Evolutionary conservation across 2,113 vertebrate genomes (phyloP).

Genomic region (Macaca mulatta): DNA sequence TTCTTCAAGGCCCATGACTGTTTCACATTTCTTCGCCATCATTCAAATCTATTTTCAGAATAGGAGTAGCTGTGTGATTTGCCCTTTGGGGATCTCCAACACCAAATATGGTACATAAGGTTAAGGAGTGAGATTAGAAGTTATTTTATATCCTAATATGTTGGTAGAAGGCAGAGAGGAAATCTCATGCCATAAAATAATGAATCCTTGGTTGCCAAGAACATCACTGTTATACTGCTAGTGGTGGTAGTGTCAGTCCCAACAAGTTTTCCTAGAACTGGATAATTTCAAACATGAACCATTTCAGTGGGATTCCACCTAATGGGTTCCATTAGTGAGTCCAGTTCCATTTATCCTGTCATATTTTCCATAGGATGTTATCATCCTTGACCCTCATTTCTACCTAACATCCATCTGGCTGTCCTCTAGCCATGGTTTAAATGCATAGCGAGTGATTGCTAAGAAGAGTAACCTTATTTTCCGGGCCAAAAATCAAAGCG

Average conservation of each 20-base stretch:
- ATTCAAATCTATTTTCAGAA: slow-evolving; percentile 53
- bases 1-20: slow-evolving; percentile 21
- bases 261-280: not conserved
- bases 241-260: not conserved
- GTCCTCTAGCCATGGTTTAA: no score
- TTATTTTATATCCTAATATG: not conserved
- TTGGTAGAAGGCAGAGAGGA: not conserved
- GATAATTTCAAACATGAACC: not conserved
- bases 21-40: not conserved
- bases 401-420: not conserved
- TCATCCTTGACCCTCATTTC: not conserved
- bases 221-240: not conserved
- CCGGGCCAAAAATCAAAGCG: not conserved
- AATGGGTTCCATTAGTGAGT: not conserved
- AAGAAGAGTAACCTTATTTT: not conserved
- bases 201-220: not conserved
- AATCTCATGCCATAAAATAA: not conserved
- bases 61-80: not conserved
- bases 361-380: not conserved
- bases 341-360: not conserved
- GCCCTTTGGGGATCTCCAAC: not conserved
- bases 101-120: not conserved
- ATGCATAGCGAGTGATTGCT: not conserved
- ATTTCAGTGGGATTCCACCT: not conserved
- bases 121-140: not conserved